A percentile compares a stretch with the other conserved stretches of the same genome.
Evolutionary conservation across 2,113 vertebrate species (phyloP).

Genomic region (Glaucomys volans): DNA sequence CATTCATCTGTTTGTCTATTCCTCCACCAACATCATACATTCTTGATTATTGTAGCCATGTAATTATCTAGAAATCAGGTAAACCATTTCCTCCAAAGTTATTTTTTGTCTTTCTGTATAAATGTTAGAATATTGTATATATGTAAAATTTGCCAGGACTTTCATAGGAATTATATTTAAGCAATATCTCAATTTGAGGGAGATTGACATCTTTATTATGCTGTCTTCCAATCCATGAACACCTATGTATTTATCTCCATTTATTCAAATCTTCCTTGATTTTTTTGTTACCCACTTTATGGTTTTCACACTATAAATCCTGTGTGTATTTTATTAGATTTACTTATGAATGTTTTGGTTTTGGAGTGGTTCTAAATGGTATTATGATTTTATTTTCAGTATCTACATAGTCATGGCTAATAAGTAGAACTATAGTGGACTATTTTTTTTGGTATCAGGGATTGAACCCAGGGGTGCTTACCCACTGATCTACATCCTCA

Average conservation of each 20-base stretch:
- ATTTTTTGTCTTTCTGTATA: slow-evolving; percentile 14
- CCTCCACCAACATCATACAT: not conserved
- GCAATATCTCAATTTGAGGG: not conserved
- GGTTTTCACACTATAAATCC: not conserved
- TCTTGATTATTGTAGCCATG: not conserved
- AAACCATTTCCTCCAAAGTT: slow-evolving; percentile 12
- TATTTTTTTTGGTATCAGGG: not conserved
- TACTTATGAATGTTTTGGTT: not conserved
- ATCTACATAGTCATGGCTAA: not conserved
- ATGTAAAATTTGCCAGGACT: not conserved
- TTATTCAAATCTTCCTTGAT: slow-evolving; percentile 33
- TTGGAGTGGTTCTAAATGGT: not conserved
- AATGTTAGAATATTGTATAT: slow-evolving; percentile 1
- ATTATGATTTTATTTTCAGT: not conserved
- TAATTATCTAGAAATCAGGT: slow-evolving; percentile 21
- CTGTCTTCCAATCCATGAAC: not conserved
- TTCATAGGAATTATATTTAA: slow-evolving; percentile 25
- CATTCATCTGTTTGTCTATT: not conserved
- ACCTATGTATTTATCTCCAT: not conserved
- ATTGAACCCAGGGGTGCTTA: too few species aligned
- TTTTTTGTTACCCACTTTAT: slow-evolving; percentile 1
- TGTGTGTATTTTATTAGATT: slow-evolving; percentile 25
- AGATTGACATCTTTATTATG: not conserved
- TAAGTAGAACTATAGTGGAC: not conserved
- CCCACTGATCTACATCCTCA: too few species aligned